These are phyloP conservation scores for Emydoidea blandingii DNA, from an alignment of 2,797 vertebrate genomes.

Conservation along the genomic window DNA sequence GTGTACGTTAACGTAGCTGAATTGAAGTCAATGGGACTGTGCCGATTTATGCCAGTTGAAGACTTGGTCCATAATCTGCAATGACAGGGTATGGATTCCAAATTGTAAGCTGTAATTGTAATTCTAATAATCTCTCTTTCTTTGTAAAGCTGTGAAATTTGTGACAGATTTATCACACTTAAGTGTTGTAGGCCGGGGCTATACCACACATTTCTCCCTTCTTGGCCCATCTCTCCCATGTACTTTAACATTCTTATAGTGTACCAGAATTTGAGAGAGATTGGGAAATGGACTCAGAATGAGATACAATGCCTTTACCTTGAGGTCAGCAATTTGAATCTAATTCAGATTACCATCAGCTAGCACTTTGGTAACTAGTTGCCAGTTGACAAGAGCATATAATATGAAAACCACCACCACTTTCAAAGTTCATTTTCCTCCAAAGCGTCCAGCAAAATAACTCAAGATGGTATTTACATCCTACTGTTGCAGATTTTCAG, in stretches of 20 bases:
- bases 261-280: not conserved
- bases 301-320: not conserved
- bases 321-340: not conserved
- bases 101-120: not conserved
- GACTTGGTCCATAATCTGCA: not conserved
- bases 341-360: not conserved
- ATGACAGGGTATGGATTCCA: not conserved
- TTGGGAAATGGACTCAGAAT: not conserved
- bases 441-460: not conserved
- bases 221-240: not conserved
- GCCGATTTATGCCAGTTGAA: not conserved
- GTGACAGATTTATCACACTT: not conserved
- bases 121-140: not conserved
- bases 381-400: not conserved
- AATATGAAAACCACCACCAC: not conserved
- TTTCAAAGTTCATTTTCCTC: not conserved
- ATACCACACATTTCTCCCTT: not conserved
- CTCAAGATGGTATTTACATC: conserved; percentile 5
- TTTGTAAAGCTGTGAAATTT: not conserved
- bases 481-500: conserved; percentile 23
- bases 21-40: not conserved
- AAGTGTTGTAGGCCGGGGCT: not conserved
- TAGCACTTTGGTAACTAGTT: not conserved
- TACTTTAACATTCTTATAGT: not conserved
- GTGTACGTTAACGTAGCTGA: not conserved